Conservation (phyloP, 2,113 vertebrate species). For the Caretta caretta region DNA sequence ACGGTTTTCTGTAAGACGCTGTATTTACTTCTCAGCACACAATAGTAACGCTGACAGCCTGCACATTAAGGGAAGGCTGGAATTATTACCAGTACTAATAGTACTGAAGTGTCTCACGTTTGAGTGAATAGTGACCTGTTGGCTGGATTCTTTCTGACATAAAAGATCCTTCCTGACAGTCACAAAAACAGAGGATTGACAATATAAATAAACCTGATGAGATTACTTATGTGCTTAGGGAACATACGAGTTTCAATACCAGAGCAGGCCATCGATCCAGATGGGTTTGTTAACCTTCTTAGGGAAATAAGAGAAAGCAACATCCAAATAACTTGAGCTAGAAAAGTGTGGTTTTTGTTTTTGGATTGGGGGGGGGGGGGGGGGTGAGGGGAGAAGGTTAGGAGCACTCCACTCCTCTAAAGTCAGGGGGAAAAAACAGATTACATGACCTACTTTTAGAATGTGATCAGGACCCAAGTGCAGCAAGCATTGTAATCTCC, state of each 20-base stretch:
- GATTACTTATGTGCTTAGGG: not conserved
- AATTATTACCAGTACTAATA: not conserved
- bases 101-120: not conserved
- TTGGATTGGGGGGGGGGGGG: no score
- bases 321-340: not conserved
- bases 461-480: not conserved
- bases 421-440: not conserved
- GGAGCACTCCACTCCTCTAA: not conserved
- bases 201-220: not conserved
- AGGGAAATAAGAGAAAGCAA: not conserved
- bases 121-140: not conserved
- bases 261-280: not conserved
- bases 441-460: not conserved
- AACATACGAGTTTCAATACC: not conserved
- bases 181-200: not conserved
- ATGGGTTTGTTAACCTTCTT: not conserved
- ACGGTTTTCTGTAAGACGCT: not conserved
- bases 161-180: not conserved
- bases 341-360: not conserved
- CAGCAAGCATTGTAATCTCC: not conserved
- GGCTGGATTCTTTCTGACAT: not conserved
- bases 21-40: not conserved
- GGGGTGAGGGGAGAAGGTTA: not conserved
- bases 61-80: not conserved
- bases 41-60: not conserved